Evolutionary conservation across 2,888 invertebrate genomes (phyloP), one percentile per base, ranked within the genome.

Genomic region (Tuta absoluta): DNA sequence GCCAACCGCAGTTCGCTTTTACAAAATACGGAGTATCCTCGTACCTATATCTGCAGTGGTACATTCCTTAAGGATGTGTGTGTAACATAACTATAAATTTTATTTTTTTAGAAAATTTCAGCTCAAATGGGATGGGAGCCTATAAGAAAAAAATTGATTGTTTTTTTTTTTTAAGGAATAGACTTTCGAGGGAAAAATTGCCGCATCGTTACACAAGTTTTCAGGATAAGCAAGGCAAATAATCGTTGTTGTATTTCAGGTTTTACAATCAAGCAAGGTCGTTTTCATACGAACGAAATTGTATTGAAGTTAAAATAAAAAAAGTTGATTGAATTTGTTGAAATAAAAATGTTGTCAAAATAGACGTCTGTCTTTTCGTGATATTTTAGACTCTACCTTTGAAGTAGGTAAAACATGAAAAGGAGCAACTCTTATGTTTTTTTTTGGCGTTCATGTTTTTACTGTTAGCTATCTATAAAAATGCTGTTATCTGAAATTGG

Each of bases 171-270:
- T n/a, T n/a, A n/a, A n/a, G n/a, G n/a, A n/a, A 45, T 45, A n/a
- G 28, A 28, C 2, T 28, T 28, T n/a, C n/a, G n/a, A n/a, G 28
- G 28, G 5, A 28, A 28, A 28, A 28, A 28, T 4, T 17, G 19
- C 45, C 2, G 17, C n/a, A 2, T 21, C 19, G 11, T 49, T 49
- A 49, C 19, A 8, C 21, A 21, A 53, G 24, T 5, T 24, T 53
- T 14, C 23, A 23, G 14, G 14, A 23, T 53, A 21, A 11, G 1
- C 1, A 23, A 14, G 23, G 53, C 24, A 53, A 53, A 53, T 24
- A 53, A 28, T 53, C 24, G 53, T 5, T 24, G 53, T n/a, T 24
- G 24, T 53, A 19, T 58, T 58, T 58, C 28, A 23, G 14, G 28
- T 8, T 53, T 38, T 12, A 11, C 38, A 28, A 5, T 38, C 12